phyloP scores from a whole-genome alignment of 2,888 invertebrate species.

The Acronicta alni region DNA sequence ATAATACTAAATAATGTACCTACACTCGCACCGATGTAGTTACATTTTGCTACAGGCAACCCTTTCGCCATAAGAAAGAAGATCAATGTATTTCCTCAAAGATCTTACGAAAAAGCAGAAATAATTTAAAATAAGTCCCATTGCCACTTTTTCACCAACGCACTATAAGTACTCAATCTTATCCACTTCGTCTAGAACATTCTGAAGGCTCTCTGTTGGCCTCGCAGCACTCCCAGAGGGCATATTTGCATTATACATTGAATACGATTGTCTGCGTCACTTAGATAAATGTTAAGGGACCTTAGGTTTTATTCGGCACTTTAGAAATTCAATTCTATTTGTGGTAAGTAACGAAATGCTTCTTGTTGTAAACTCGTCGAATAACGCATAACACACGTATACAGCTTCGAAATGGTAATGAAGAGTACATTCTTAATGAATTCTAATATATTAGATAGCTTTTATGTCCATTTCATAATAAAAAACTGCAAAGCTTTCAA shows the following conservation, averaged over 20 bases:
- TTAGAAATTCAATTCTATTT: conserved; percentile 25
- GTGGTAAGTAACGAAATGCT: background rate
- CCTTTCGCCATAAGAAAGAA: too few species aligned
- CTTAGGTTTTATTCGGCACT: conserved; percentile 37
- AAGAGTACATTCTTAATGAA: too few species aligned
- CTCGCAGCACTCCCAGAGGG: conserved; percentile 36
- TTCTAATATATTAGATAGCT: too few species aligned
- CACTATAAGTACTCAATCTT: conserved; percentile 38
- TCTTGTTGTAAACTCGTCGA: too few species aligned
- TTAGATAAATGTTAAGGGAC: conserved; percentile 43
- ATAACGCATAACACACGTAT: too few species aligned
- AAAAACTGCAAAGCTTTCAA: too few species aligned
- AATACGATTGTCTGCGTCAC: conserved; percentile 44
- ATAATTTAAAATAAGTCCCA: background rate
- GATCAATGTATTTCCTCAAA: too few species aligned
- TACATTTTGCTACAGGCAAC: too few species aligned
- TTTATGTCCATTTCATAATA: too few species aligned
- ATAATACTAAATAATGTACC: too few species aligned
- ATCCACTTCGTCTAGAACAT: conserved; percentile 41
- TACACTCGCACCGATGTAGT: too few species aligned
- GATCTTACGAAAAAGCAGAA: background rate
- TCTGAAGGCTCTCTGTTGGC: conserved; percentile 35
- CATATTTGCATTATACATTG: conserved; percentile 57
- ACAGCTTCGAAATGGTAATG: too few species aligned
- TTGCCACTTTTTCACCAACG: conserved; percentile 22